Evolutionary conservation across 1,140 invertebrate genomes (phyloP), one percentile per base, ranked within the genome.

Genomic region (Drosophila arawakana): DNA sequence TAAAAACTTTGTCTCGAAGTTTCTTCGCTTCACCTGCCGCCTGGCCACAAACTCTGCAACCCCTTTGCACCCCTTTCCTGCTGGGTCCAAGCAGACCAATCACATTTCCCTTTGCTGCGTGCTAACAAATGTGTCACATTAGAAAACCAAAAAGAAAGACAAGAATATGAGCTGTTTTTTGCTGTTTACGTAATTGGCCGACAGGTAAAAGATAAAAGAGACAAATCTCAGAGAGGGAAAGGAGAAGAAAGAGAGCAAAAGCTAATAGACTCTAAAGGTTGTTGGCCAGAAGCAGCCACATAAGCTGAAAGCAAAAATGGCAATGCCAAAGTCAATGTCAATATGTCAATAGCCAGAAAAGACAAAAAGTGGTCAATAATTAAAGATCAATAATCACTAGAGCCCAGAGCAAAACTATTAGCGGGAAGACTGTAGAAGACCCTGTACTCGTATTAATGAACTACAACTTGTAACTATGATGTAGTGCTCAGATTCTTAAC

Each of bases 321-420:
- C 25, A 30, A 30, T 30, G 25, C 81, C 82, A 76, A 73, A 77
- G 76, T 65, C 82, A 79, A 71, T 70, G 71, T 66, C 75, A 78
- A 69, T 61, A 59, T 47, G 69, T 57, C 69, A 58, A 65, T 46
- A 76, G 63, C 73, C 80, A 55, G 43, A 63, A 43, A 54, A 34
- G 52, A 9, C 39, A 25, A 2, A 25, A 35, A 63, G 50, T 50
- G 52, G 54, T 41, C 49, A 73, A 67, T 81, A 82, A 88, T 83
- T 74, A 74, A 83, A 88, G 78, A 83, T 83, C 84, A 80, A 88
- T 88, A 88, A 76, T 59, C 68, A 30, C 25, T 30, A 30, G 3
- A 30, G 25, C 25, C 25, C 4, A 30, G 6, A 30, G 25, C 25
- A 30, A 30, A 30, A 30, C 25, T 30, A 30, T 30, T 30, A 30